Percentiles rank a stretch among this genome's conserved stretches.
Evolutionary conservation across 2,888 invertebrate genomes (phyloP).

Genomic region (Spodoptera littoralis): DNA sequence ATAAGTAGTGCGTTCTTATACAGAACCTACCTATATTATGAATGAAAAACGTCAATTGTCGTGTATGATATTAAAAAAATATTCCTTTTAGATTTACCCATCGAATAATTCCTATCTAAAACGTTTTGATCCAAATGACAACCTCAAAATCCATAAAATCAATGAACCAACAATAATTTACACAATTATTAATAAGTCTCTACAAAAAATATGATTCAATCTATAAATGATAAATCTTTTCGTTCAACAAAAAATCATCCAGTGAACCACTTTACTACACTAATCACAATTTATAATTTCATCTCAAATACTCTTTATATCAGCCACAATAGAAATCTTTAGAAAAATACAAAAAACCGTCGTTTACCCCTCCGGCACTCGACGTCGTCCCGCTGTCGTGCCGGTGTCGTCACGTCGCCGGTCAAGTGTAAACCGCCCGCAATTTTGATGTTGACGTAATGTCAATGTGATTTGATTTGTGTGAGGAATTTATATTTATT

Average conservation of each 20-base stretch:
- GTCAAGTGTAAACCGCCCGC: conserved; percentile 50
- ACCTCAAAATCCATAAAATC: no score
- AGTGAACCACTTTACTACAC: conserved; percentile 8
- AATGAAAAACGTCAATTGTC: no score
- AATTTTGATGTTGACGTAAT: conserved; percentile 27
- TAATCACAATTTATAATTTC: conserved; percentile 8
- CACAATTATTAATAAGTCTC: no score
- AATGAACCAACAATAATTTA: no score
- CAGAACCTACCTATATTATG: no score
- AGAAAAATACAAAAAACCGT: conserved; percentile 6
- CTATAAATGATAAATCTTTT: neutral
- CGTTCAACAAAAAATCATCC: neutral
- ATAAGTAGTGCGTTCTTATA: no score
- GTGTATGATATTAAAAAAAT: no score
- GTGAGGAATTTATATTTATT: neutral
- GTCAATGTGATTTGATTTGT: conserved; percentile 8
- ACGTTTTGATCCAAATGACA: no score
- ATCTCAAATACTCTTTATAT: conserved; percentile 16
- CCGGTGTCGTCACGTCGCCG: conserved; percentile 25
- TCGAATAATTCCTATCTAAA: no score
- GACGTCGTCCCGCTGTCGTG: conserved; percentile 49
- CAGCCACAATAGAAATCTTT: conserved; percentile 23
- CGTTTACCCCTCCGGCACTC: conserved; percentile 44
- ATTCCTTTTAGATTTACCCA: no score
- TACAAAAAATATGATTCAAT: no score